Evolutionary conservation across 2,888 invertebrate species (phyloP).

Genomic region (Leptopilina drosophilae): DNA sequence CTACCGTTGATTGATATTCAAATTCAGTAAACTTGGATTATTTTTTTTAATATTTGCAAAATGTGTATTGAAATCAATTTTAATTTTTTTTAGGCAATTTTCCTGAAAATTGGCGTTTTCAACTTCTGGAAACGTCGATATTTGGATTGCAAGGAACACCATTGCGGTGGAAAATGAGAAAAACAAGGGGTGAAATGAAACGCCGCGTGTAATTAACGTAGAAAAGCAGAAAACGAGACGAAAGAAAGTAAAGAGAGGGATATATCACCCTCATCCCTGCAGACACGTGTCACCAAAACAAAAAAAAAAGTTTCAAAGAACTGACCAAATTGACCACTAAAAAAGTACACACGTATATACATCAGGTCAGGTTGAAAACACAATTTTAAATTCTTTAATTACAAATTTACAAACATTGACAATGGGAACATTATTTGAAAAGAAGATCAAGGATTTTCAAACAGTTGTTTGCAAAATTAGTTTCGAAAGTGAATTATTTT

Average conservation of each 20-base stretch:
- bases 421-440: no score
- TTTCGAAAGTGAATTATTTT: no score
- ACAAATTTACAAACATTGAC: no score
- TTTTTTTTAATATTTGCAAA: no score
- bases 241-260: background rate
- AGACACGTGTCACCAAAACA: background rate
- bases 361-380: background rate
- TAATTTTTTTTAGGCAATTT: background rate
- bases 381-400: no score
- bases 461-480: no score
- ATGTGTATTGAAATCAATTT: background rate
- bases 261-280: background rate
- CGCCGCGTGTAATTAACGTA: slow-evolving; percentile 23
- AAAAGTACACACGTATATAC: background rate
- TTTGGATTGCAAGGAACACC: slow-evolving; percentile 6
- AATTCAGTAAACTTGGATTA: no score
- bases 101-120: background rate
- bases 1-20: no score
- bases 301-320: background rate
- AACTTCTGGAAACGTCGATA: slow-evolving; percentile 15
- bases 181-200: slow-evolving; percentile 19
- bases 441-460: no score
- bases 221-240: slow-evolving; percentile 20
- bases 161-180: slow-evolving; percentile 30
- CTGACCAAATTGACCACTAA: background rate